Evolutionary conservation across 2,113 vertebrate species (phyloP).

Genomic region (Acinonyx jubatus): DNA sequence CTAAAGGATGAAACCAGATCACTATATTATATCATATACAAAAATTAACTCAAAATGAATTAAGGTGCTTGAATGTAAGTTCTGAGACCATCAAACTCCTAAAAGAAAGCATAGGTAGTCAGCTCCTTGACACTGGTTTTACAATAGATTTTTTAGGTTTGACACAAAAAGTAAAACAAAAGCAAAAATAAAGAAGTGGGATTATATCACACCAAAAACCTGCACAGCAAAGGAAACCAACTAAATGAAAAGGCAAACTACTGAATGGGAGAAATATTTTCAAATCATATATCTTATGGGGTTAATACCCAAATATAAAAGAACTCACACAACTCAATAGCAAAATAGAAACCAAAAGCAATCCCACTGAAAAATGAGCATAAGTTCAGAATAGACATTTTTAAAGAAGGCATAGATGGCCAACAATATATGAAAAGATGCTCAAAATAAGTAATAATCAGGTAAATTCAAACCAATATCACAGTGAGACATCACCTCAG

Average conservation of each 20-base stretch:
- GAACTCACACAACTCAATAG: not conserved
- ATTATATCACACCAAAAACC: not conserved
- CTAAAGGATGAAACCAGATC: not conserved
- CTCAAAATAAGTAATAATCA: not conserved
- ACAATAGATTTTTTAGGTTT: not conserved
- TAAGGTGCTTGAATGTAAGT: not conserved
- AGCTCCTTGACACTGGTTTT: not conserved
- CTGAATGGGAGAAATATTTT: not conserved
- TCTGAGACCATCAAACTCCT: not conserved
- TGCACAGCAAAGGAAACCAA: not conserved
- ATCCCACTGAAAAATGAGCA: not conserved
- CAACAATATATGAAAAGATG: not conserved
- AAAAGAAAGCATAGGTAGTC: not conserved
- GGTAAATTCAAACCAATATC: not conserved
- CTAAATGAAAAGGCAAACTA: not conserved
- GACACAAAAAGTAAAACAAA: not conserved
- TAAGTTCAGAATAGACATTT: not conserved
- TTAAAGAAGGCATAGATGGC: not conserved
- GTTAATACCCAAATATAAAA: not conserved
- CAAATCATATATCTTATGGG: not conserved
- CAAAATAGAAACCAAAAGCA: not conserved
- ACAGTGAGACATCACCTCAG: not conserved
- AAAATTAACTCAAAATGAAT: not conserved
- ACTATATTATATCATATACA: not conserved
- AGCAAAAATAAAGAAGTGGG: not conserved